phyloP scores from a whole-genome alignment of 2,113 vertebrate species.

The Vimba vimba region DNA sequence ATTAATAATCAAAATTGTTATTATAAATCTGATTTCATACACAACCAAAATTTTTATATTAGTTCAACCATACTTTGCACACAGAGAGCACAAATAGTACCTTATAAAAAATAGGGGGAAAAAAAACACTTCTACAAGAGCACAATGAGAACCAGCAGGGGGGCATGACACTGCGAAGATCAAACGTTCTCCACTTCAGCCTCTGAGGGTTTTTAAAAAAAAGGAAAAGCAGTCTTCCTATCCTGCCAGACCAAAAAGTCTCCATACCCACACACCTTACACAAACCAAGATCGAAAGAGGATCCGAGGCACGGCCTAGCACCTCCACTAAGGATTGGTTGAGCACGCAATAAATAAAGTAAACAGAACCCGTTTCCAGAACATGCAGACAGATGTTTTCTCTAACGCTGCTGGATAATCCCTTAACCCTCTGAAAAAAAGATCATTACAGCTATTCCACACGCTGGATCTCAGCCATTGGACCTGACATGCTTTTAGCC shows the following conservation, averaged over 20 bases:
- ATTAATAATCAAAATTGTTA: neutral
- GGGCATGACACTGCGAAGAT: constrained; percentile 55
- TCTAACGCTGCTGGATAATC: constrained; percentile 73
- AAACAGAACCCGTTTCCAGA: constrained; percentile 25
- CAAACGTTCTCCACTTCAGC: constrained; percentile 52
- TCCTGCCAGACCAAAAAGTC: constrained; percentile 21
- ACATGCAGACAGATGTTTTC: constrained; percentile 71
- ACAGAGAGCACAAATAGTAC: constrained; percentile 56
- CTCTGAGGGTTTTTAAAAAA: neutral
- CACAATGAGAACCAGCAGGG: constrained; percentile 59
- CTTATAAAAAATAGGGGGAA: constrained; percentile 18
- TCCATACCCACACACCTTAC: constrained; percentile 21
- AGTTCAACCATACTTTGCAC: constrained; percentile 52
- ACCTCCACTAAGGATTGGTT: constrained; percentile 30
- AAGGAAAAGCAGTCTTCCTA: neutral
- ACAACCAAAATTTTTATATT: neutral
- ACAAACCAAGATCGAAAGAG: neutral
- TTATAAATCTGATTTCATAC: neutral
- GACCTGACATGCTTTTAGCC: constrained; percentile 64
- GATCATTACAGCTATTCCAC: constrained; percentile 69
- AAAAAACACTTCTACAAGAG: neutral
- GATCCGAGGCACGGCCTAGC: neutral
- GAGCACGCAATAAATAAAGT: neutral
- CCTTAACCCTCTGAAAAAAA: constrained; percentile 71
- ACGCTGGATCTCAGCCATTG: constrained; percentile 66